Percentiles rank a stretch among this genome's conserved stretches.
Conservation (phyloP, 2,888 invertebrate species). For the Drosophila subsilvestris region DNA sequence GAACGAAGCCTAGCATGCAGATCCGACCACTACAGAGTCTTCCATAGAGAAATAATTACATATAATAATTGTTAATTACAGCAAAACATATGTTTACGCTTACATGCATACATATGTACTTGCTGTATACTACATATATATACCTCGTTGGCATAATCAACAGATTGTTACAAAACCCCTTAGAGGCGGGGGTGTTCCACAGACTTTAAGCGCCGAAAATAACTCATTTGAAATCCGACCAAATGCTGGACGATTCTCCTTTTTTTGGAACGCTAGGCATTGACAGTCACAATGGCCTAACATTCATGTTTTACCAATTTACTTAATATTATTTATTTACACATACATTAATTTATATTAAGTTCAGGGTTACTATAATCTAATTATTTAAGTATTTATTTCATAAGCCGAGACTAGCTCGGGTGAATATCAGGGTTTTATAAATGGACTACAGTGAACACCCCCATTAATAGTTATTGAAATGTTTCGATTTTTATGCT, state of each 20-base stretch:
- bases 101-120: not conserved
- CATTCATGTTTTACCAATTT: slow-evolving; percentile 1
- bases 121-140: not conserved
- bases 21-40: slow-evolving; percentile 56
- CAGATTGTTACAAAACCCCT: slow-evolving; percentile 31
- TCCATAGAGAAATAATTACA: slow-evolving; percentile 57
- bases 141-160: slow-evolving; percentile 45
- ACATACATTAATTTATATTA: not conserved
- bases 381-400: slow-evolving; percentile 1
- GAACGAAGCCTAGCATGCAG: slow-evolving; percentile 13
- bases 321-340: not conserved
- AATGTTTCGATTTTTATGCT: not conserved
- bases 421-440: slow-evolving; percentile 22
- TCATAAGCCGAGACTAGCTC: slow-evolving; percentile 5
- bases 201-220: slow-evolving; percentile 22
- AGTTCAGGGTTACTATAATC: slow-evolving; percentile 7
- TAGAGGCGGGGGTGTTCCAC: slow-evolving; percentile 6
- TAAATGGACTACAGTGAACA: slow-evolving; percentile 26
- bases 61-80: slow-evolving; percentile 46
- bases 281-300: slow-evolving; percentile 37
- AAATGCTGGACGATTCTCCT: slow-evolving; percentile 12
- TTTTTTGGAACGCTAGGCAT: slow-evolving; percentile 13
- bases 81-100: slow-evolving; percentile 23
- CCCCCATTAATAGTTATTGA: slow-evolving; percentile 25
- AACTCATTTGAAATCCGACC: not conserved